Conservation (phyloP, 2,888 invertebrate species). For the Drosophila mulleri region DNA sequence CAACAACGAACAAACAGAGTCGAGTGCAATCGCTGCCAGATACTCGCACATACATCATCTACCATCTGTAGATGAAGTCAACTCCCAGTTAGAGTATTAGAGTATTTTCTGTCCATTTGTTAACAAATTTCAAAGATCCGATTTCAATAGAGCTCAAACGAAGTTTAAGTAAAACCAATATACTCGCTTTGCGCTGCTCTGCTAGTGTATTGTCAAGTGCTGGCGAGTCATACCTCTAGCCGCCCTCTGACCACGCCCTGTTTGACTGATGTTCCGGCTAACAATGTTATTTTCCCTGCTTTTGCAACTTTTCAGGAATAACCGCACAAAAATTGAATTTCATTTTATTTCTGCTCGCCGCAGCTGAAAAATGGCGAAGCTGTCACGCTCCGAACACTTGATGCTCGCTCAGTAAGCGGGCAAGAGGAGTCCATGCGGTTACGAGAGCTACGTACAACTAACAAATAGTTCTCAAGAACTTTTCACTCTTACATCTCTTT, state of each 20-base stretch:
- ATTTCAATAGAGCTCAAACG: too few relatives aligned
- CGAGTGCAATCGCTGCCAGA: not conserved
- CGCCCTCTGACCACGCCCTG: slow-evolving; percentile 7
- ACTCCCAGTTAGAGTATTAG: too few relatives aligned
- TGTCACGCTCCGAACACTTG: slow-evolving; percentile 65
- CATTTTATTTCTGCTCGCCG: slow-evolving; percentile 30
- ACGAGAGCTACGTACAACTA: not conserved
- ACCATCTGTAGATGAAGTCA: too few relatives aligned
- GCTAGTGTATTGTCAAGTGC: not conserved
- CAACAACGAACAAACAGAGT: slow-evolving; percentile 7
- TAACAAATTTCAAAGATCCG: not conserved
- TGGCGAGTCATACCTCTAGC: not conserved
- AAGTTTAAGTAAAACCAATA: not conserved
- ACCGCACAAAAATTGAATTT: slow-evolving; percentile 70
- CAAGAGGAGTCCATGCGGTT: not conserved
- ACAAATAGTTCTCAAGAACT: not conserved
- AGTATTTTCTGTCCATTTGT: too few relatives aligned
- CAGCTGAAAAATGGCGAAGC: slow-evolving; percentile 68
- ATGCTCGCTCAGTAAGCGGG: not conserved
- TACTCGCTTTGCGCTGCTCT: not conserved
- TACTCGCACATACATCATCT: not conserved
- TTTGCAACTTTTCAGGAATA: slow-evolving; percentile 44
- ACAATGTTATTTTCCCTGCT: slow-evolving; percentile 45
- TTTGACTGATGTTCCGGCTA: slow-evolving; percentile 64
- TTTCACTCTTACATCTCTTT: too few relatives aligned